Percentiles rank a stretch among this genome's conserved stretches.
phyloP scores from a whole-genome alignment of 2,888 invertebrate genomes.

The Diploptera punctata region DNA sequence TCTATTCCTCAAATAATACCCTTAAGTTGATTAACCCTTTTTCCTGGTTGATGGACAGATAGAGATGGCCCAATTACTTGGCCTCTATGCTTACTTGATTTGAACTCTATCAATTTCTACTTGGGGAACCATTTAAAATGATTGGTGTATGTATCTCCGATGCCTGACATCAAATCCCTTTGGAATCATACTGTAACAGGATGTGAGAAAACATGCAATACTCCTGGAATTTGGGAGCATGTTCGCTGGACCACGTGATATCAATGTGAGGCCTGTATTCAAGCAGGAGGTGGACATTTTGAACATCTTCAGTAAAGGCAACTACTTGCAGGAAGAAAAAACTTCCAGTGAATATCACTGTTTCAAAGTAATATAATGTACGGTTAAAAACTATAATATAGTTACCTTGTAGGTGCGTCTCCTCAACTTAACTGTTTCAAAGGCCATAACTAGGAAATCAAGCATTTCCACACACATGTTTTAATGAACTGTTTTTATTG shows the following conservation, averaged over 20 bases:
- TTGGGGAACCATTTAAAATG: conserved; percentile 38
- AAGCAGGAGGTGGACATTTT: conserved; percentile 15
- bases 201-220: conserved; percentile 40
- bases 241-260: neutral
- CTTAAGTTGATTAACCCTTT: no score
- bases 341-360: no score
- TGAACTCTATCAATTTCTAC: conserved; percentile 44
- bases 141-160: conserved; percentile 44
- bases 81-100: conserved; percentile 39
- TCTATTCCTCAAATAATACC: no score
- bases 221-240: conserved; percentile 26
- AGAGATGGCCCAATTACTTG: neutral
- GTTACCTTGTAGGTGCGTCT: no score
- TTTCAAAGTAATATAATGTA: no score
- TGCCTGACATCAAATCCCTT: conserved; percentile 43
- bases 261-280: conserved; percentile 3
- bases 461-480: no score
- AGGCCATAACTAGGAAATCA: no score
- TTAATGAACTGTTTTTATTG: no score
- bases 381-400: no score
- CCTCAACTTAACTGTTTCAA: no score
- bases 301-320: neutral
- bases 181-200: conserved; percentile 42
- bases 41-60: neutral
- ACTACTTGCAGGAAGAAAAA: no score